These are phyloP conservation scores for Acipenser transmontanus DNA, from an alignment of 2,797 vertebrate species.

Conservation along the genomic window DNA sequence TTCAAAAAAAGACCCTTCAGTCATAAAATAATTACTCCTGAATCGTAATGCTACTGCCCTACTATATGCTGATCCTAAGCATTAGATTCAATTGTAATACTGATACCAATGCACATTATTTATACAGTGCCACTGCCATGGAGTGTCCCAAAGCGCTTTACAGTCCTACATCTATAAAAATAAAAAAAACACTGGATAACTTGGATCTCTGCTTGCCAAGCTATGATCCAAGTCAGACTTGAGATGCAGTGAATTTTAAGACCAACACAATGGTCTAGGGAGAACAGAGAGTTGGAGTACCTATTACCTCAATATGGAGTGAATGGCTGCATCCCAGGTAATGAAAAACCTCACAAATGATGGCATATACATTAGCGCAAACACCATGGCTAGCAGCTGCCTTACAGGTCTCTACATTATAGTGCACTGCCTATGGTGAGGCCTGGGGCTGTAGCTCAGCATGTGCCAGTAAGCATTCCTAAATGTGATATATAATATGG, in stretches of 20 bases:
- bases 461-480: slow-evolving; percentile 28
- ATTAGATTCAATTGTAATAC: not conserved
- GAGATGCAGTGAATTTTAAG: not conserved
- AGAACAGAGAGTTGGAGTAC: no score
- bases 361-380: slow-evolving; percentile 10
- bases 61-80: not conserved
- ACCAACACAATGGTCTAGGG: no score
- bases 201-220: not conserved
- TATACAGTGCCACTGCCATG: slow-evolving; percentile 37
- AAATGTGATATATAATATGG: slow-evolving; percentile 28
- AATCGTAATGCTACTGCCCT: not conserved
- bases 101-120: not conserved
- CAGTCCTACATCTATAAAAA: slow-evolving; percentile 3
- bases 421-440: slow-evolving; percentile 31
- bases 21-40: slow-evolving; percentile 15
- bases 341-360: not conserved
- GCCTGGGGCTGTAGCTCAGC: slow-evolving; percentile 26
- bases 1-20: slow-evolving; percentile 2
- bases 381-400: slow-evolving; percentile 21
- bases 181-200: no score
- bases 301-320: no score
- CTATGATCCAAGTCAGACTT: no score
- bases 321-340: slow-evolving; percentile 3
- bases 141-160: slow-evolving; percentile 12
- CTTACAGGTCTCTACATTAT: slow-evolving; percentile 36